Conservation (phyloP, 2,113 vertebrate species). For the Anhinga rufa region DNA sequence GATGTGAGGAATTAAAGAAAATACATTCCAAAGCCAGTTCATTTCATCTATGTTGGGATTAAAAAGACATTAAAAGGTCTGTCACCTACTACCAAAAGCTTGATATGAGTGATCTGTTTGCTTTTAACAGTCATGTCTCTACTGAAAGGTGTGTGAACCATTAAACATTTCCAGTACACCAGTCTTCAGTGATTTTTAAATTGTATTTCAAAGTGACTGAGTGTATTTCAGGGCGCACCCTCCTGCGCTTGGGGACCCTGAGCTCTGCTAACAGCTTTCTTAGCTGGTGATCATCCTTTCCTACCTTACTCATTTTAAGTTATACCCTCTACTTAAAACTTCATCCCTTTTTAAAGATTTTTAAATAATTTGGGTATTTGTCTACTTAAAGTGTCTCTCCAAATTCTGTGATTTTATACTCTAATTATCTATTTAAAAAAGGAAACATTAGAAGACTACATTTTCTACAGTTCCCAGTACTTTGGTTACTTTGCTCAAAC, state of each 20-base stretch:
- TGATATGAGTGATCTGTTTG: fast-evolving
- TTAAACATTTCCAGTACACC: neutral
- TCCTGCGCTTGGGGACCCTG: fast-evolving
- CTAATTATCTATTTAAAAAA: neutral
- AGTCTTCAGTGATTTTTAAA: neutral
- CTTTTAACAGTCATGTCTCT: neutral
- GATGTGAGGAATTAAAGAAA: neutral
- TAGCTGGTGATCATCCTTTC: neutral
- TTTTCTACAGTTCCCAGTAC: neutral
- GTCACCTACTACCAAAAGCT: neutral
- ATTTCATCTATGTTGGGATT: neutral
- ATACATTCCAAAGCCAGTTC: neutral
- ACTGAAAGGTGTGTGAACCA: neutral
- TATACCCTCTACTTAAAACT: neutral
- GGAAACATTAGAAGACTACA: neutral
- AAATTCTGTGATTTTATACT: neutral
- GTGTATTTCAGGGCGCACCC: fast-evolving
- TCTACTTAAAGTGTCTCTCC: neutral
- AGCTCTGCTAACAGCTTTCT: neutral
- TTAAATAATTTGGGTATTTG: neutral
- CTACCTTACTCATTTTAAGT: neutral
- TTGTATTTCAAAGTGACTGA: neutral
- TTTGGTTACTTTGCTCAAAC: neutral
- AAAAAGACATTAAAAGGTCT: neutral
- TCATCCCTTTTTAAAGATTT: neutral